Evolutionary conservation across 2,888 invertebrate genomes (phyloP).

Genomic region (Amblyteles armatorius): DNA sequence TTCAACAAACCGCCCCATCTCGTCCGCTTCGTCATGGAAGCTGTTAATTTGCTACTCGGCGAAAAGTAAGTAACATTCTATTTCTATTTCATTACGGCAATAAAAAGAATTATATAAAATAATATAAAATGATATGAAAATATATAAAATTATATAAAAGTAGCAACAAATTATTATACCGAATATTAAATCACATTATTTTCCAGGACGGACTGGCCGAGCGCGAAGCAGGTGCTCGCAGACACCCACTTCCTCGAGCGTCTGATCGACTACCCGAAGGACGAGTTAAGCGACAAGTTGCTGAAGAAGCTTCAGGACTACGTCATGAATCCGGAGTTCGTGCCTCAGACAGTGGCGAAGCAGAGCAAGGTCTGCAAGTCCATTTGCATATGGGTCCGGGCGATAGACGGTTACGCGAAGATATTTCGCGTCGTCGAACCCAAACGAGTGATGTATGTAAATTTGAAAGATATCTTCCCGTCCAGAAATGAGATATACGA

Average conservation of each 20-base stretch:
- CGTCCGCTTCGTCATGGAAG: constrained; percentile 96
- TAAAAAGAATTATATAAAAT: too few relatives aligned
- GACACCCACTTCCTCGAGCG: constrained; percentile 94
- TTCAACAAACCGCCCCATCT: constrained; percentile 95
- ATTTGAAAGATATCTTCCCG: neutral
- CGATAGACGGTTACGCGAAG: constrained; percentile 95
- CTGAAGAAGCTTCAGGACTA: constrained; percentile 93
- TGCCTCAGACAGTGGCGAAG: constrained; percentile 93
- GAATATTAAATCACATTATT: neutral
- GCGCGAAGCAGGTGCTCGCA: constrained; percentile 92
- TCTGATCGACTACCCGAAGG: constrained; percentile 94
- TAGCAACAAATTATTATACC: too few relatives aligned
- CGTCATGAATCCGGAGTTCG: constrained; percentile 94
- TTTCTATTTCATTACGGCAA: constrained; percentile 13
- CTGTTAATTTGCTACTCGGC: constrained; percentile 93
- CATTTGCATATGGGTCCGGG: constrained; percentile 96
- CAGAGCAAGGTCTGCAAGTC: constrained; percentile 95
- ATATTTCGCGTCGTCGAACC: constrained; percentile 95
- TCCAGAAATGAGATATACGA: constrained; percentile 79
- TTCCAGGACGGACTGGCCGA: constrained; percentile 93
- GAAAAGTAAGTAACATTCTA: constrained; percentile 87
- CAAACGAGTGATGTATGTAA: constrained; percentile 90
- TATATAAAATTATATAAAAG: neutral
- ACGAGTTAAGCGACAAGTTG: constrained; percentile 91
- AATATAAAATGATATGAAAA: neutral